These are phyloP conservation scores for Turritopsis dohrnii DNA, from an alignment of 30 jellyfish, hydroid and myxozoan genomes.

Conservation along the genomic window DNA sequence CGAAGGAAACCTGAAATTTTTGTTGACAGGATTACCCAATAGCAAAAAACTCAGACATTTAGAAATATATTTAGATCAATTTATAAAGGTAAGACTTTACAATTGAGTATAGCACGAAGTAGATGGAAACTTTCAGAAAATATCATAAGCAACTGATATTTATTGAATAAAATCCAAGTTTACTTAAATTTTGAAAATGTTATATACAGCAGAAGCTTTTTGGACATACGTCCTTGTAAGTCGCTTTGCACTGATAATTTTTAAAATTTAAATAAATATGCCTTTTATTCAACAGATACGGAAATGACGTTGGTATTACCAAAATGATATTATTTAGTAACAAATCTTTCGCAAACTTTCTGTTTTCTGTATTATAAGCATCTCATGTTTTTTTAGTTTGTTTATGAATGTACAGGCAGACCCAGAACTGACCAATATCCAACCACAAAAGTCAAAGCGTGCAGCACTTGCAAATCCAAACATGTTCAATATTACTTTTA, in stretches of 20 bases:
- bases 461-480: neutral
- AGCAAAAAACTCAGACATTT: neutral
- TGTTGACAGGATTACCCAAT: neutral
- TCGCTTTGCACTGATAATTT: too few species aligned
- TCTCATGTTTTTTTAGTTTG: neutral
- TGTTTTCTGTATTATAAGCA: too few species aligned
- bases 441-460: neutral
- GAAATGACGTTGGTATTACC: neutral
- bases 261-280: too few species aligned
- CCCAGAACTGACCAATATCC: neutral
- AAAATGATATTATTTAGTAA: neutral
- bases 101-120: neutral
- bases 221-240: too few species aligned
- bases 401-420: neutral
- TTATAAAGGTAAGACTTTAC: neutral
- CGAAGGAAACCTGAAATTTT: neutral
- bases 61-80: neutral
- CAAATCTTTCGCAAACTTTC: neutral
- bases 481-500: neutral
- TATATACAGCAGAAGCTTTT: too few species aligned
- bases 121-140: neutral
- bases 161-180: neutral
- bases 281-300: too few species aligned
- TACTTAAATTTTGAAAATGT: too few species aligned
- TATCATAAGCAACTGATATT: neutral